Base-by-base conservation (phyloP, 2,113 vertebrate species). In the Lophochroa leadbeateri region DNA sequence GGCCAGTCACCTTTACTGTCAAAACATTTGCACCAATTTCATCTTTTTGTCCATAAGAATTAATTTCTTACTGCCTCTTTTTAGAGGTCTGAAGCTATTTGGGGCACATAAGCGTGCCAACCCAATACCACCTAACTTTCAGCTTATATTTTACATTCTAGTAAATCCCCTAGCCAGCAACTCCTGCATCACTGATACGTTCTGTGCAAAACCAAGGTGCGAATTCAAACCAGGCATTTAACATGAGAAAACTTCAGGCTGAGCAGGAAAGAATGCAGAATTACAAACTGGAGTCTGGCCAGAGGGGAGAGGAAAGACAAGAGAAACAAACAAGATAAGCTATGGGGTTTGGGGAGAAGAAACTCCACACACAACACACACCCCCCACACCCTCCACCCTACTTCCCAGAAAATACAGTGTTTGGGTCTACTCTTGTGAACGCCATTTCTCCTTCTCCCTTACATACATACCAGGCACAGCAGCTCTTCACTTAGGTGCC, bases 1-100 rank as follows among this genome's bases (percentile, higher is more conserved):
- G 50, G 89, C 92, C 91, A 92, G 74, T 69, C 78, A 87, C 61
- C 74, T 92, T 89, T 39, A 64, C 74, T 68, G 24, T 75, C 80
- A 95, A 96, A 96, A 94, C 94, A 92, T 92, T 96, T 91, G 65
- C 90, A 87, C 11, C 90, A 28, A 79, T 86, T 94, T 94, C 80
- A 37, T 79, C 91, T 57, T 89, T 55, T 25, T 63, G 57, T 85
- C 61, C 5, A 0, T 76, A 68, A 65, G 72, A 91, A 87, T 84
- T 72, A 21, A 83, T 74, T 88, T 87, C 69, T 86, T 88, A 49
- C 41, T 68, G 43, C 31, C 55, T 91, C 29, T 96, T 94, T 96
- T 92, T 95, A 89, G 47, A 92, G 21, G 81, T 18, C 39, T 83
- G 57, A 79, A 69, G 65, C 52, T 96, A 95, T 92, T 85, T 44